phyloP scores from a whole-genome alignment of 2,113 vertebrate genomes.

The Vulpes lagopus region DNA sequence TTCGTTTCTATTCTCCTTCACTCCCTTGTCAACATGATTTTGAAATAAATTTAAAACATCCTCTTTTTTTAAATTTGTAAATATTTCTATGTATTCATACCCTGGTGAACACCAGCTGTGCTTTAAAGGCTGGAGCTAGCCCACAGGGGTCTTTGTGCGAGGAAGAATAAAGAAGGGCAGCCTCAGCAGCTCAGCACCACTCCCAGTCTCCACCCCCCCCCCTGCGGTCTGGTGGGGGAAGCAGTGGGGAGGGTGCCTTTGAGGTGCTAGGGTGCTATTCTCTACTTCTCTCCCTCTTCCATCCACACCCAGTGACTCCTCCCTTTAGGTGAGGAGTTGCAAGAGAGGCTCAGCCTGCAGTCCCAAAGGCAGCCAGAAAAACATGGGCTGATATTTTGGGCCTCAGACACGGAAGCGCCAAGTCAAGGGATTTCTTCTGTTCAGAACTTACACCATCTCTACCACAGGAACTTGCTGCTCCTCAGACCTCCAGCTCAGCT shows the following conservation, averaged over 20 bases:
- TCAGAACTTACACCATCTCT: not conserved
- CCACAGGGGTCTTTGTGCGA: not conserved
- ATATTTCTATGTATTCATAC: not conserved
- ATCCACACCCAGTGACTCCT: accelerated
- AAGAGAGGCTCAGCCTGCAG: not conserved
- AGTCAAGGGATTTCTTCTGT: not conserved
- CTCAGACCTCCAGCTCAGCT: not conserved
- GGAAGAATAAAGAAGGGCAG: not conserved
- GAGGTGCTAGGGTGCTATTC: not conserved
- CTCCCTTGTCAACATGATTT: not conserved
- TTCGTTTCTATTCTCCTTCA: not conserved
- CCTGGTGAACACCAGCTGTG: not conserved
- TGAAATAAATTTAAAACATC: not conserved
- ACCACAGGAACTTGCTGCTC: not conserved
- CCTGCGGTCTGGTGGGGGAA: accelerated
- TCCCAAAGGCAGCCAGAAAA: not conserved
- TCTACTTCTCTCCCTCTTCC: not conserved
- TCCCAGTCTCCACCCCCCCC: accelerated
- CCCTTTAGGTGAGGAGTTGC: not conserved
- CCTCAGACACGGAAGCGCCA: no score
- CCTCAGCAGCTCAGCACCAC: accelerated
- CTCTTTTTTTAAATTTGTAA: not conserved
- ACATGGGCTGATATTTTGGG: not conserved
- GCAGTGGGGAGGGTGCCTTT: accelerated
- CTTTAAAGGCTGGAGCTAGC: not conserved